Conservation (phyloP, 2,113 vertebrate genomes). For the Gorsachius goisagi region DNA sequence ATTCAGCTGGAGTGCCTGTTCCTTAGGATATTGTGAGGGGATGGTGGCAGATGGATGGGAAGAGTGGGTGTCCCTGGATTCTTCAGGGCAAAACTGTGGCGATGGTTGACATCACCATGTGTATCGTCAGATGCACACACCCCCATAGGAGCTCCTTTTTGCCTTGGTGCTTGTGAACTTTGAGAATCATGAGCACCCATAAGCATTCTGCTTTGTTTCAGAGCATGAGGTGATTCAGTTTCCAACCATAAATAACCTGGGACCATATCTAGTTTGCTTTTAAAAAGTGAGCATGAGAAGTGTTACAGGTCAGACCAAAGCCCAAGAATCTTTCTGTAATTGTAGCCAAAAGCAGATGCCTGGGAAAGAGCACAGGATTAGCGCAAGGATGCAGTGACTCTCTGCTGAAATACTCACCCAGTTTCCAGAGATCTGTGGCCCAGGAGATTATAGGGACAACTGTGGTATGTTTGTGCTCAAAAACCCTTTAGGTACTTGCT, state of each 20-base stretch:
- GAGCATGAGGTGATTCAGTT: neutral
- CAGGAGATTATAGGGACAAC: neutral
- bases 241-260: neutral
- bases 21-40: neutral
- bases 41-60: neutral
- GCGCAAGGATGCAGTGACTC: neutral
- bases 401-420: neutral
- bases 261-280: neutral
- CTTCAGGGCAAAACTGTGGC: neutral
- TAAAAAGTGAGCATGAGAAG: neutral
- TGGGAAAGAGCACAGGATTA: neutral
- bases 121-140: neutral
- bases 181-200: neutral
- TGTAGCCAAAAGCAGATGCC: neutral
- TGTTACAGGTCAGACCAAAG: neutral
- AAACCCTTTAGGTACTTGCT: neutral
- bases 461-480: neutral
- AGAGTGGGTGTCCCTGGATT: accelerated
- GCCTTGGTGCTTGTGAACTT: neutral
- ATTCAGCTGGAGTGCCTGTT: neutral
- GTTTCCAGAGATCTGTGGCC: neutral
- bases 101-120: no score
- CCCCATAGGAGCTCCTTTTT: neutral
- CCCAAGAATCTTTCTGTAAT: neutral
- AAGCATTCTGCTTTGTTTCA: neutral